Conservation (phyloP, 2,888 invertebrate species). For the Tenthredo livida region DNA sequence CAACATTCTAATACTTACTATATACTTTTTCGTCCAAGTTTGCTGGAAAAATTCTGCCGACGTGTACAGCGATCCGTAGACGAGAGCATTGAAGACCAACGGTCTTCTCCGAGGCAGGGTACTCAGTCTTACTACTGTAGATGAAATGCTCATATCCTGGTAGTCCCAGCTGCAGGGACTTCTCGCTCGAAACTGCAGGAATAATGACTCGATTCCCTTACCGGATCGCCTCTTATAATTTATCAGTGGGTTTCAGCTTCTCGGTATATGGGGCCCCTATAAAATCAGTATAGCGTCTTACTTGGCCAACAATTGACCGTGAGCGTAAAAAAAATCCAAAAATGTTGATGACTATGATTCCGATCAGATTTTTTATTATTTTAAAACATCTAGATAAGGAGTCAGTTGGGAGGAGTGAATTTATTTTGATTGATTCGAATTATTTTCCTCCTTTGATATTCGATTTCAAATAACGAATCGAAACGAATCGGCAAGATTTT, state of each 20-base stretch:
- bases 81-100: conserved; percentile 78
- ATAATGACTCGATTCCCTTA: background rate
- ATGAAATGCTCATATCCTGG: conserved; percentile 61
- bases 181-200: background rate
- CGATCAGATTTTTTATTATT: background rate
- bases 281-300: background rate
- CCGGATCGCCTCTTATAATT: background rate
- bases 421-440: background rate
- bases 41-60: conserved; percentile 91
- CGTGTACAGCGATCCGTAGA: conserved; percentile 89
- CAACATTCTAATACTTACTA: conserved; percentile 79
- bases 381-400: background rate
- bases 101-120: conserved; percentile 65
- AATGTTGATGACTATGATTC: background rate
- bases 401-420: background rate
- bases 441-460: background rate
- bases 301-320: background rate
- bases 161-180: conserved; percentile 33
- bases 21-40: conserved; percentile 83
- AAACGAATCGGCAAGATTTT: background rate
- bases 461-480: background rate
- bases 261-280: background rate
- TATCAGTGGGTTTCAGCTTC: background rate
- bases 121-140: conserved; percentile 58
- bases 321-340: background rate